A percentile compares a stretch with the other conserved stretches of the same genome.
Evolutionary conservation across 2,888 invertebrate genomes (phyloP).

Genomic region (Papilio gigon): DNA sequence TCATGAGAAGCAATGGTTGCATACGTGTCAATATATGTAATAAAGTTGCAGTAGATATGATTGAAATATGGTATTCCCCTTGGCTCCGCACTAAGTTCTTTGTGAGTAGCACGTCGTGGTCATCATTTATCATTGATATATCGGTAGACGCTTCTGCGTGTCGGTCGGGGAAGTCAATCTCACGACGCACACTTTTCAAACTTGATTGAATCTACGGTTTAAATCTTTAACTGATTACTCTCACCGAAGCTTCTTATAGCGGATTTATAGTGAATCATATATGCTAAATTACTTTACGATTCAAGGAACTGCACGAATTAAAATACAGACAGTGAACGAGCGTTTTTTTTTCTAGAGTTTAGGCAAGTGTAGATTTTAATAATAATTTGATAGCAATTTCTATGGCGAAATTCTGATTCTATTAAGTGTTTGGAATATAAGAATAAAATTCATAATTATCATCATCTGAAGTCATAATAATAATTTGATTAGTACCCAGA

Average conservation of each 20-base stretch:
- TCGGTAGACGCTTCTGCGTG: conserved; percentile 62
- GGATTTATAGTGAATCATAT: background rate
- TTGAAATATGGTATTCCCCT: conserved; percentile 62
- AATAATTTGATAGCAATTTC: background rate
- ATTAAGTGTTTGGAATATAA: background rate
- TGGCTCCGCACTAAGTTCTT: conserved; percentile 51
- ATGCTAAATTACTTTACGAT: background rate
- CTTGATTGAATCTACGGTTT: conserved; percentile 44
- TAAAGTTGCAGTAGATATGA: conserved; percentile 53
- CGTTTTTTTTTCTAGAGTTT: background rate
- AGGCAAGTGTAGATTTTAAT: background rate
- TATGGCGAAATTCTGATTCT: background rate
- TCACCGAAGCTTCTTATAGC: conserved; percentile 25
- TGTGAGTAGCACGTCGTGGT: conserved; percentile 57
- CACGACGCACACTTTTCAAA: conserved; percentile 52
- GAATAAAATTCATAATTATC: background rate
- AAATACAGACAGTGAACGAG: conserved; percentile 1
- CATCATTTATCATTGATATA: conserved; percentile 74
- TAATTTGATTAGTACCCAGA: background rate
- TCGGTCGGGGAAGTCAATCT: conserved; percentile 64
- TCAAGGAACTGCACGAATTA: background rate
- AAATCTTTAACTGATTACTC: conserved; percentile 41
- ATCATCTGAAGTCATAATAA: background rate
- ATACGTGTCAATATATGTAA: conserved; percentile 53
- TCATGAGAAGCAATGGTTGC: conserved; percentile 50